These are phyloP conservation scores for Halotydeus destructor DNA, from an alignment of 1,140 invertebrate genomes.

Conservation along the genomic window DNA sequence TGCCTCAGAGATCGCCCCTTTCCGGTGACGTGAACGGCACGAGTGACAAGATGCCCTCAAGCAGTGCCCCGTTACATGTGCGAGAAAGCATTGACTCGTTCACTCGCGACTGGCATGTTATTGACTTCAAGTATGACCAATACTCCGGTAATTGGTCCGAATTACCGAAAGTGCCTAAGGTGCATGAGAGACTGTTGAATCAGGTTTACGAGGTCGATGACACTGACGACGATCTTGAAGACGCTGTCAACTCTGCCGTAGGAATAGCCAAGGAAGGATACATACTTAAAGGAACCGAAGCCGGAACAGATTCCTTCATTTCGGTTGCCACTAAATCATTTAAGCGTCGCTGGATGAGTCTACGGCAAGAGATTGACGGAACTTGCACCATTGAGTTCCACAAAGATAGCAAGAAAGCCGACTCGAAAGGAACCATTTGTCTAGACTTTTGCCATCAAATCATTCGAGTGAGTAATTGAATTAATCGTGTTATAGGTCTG, in stretches of 20 bases:
- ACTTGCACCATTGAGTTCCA: slow-evolving; percentile 73
- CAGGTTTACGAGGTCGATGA: slow-evolving; percentile 44
- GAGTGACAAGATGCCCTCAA: slow-evolving; percentile 14
- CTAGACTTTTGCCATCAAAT: slow-evolving; percentile 79
- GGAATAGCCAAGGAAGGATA: slow-evolving; percentile 68
- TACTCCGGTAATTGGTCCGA: slow-evolving; percentile 64
- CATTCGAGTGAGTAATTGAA: slow-evolving; percentile 36
- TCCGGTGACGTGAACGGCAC: slow-evolving; percentile 15
- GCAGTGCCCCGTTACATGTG: slow-evolving; percentile 34
- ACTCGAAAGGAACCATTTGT: slow-evolving; percentile 71
- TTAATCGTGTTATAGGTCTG: neutral
- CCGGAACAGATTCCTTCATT: slow-evolving; percentile 27
- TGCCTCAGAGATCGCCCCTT: neutral
- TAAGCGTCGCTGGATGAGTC: slow-evolving; percentile 65
- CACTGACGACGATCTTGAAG: slow-evolving; percentile 6
- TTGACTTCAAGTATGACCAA: slow-evolving; percentile 64
- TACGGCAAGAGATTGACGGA: slow-evolving; percentile 67
- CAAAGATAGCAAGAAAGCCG: slow-evolving; percentile 74
- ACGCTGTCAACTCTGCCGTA: slow-evolving; percentile 19
- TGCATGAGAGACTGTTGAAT: slow-evolving; percentile 37
- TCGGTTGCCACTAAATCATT: slow-evolving; percentile 38
- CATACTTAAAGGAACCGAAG: slow-evolving; percentile 66
- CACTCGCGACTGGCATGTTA: slow-evolving; percentile 58
- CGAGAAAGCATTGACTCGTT: slow-evolving; percentile 68
- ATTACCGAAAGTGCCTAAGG: slow-evolving; percentile 45